Evolutionary conservation across 2,113 vertebrate species (phyloP).

Genomic region (Bungarus multicinctus): DNA sequence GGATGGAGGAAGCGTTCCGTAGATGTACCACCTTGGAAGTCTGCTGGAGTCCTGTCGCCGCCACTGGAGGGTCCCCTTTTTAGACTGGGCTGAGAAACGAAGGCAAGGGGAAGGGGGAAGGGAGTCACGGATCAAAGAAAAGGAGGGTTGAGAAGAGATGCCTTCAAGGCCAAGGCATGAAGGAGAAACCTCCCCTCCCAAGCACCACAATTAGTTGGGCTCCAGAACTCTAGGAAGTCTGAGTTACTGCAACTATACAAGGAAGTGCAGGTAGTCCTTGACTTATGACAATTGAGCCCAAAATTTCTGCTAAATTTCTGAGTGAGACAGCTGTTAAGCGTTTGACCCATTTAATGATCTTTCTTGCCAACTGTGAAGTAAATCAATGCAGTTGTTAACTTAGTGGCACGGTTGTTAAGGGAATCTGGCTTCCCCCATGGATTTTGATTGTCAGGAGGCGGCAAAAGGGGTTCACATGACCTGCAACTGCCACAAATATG

Average conservation of each 20-base stretch:
- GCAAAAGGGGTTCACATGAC: too few species aligned
- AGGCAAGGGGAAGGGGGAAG: conserved; percentile 56
- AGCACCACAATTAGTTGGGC: conserved; percentile 14
- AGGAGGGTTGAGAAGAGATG: conserved; percentile 56
- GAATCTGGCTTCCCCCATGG: too few species aligned
- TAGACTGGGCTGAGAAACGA: conserved; percentile 61
- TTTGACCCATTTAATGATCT: too few species aligned
- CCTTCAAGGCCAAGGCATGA: conserved; percentile 40
- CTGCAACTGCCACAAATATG: too few species aligned
- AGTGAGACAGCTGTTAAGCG: too few species aligned
- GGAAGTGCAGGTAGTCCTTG: not conserved
- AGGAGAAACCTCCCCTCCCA: conserved; percentile 21
- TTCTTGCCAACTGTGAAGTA: too few species aligned
- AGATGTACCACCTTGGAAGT: conserved; percentile 59
- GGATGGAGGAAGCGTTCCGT: conserved; percentile 58
- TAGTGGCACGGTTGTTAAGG: too few species aligned
- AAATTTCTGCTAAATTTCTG: too few species aligned
- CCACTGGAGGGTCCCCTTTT: conserved; percentile 53
- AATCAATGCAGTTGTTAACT: too few species aligned
- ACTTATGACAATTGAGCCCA: not conserved
- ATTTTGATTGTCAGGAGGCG: too few species aligned
- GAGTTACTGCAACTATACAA: not conserved
- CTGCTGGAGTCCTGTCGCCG: conserved; percentile 51
- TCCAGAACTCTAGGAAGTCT: not conserved
- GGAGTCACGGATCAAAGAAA: conserved; percentile 57